Percentiles rank a stretch among this genome's conserved stretches.
Evolutionary conservation across 2,113 vertebrate genomes (phyloP).

Genomic region (Cinclus mexicanus): DNA sequence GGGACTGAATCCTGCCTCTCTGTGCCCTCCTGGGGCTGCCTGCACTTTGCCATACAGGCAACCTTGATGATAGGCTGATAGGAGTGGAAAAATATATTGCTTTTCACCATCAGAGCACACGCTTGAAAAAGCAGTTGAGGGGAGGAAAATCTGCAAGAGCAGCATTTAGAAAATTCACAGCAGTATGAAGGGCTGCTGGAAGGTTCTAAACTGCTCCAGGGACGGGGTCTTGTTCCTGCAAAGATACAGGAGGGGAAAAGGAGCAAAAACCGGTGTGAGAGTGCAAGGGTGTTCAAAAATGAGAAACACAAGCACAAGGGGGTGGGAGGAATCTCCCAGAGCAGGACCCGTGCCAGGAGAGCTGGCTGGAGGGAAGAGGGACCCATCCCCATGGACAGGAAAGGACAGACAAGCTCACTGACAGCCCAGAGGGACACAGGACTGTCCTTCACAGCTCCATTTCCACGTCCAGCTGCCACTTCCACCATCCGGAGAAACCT

Average conservation of each 20-base stretch:
- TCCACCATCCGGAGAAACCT: rapidly evolving
- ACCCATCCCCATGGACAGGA: not conserved
- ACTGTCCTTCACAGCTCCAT: not conserved
- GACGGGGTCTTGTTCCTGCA: not conserved
- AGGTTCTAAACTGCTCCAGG: not conserved
- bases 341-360: not conserved
- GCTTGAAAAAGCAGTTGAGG: not conserved
- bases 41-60: not conserved
- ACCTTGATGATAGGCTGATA: not conserved
- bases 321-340: not conserved
- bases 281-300: not conserved
- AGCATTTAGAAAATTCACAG: not conserved
- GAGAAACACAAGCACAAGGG: not conserved
- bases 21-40: not conserved
- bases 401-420: not conserved
- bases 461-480: not conserved
- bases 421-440: not conserved
- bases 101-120: not conserved
- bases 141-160: not conserved
- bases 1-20: not conserved
- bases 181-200: not conserved
- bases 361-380: not conserved
- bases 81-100: not conserved
- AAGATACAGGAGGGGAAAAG: not conserved
- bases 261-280: rapidly evolving